These are phyloP conservation scores for Brachypterus glaber DNA, from an alignment of 2,888 invertebrate species.

Conservation along the genomic window DNA sequence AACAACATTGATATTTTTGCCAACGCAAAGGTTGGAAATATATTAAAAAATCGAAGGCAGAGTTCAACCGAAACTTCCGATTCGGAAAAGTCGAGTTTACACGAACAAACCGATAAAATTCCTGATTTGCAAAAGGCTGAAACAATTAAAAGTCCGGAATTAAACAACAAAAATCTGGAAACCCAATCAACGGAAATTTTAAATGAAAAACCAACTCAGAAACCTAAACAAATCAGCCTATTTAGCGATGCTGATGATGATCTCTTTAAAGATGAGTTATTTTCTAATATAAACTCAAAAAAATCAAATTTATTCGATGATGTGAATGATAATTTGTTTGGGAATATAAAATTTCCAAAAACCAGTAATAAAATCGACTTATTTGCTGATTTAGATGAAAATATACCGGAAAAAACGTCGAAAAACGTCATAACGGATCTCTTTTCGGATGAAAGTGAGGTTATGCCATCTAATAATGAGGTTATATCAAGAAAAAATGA, in stretches of 20 bases:
- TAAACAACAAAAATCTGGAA: background rate
- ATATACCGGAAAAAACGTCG: no score
- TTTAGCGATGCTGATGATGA: constrained; percentile 26
- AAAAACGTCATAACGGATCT: no score
- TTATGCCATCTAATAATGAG: no score
- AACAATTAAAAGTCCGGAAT: background rate
- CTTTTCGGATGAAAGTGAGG: no score
- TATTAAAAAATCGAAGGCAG: constrained; percentile 18
- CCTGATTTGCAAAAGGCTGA: no score
- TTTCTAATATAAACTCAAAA: constrained; percentile 27
- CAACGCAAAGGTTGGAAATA: constrained; percentile 18
- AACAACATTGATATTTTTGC: constrained; percentile 24
- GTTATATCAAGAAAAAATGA: no score
- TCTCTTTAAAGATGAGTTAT: constrained; percentile 35
- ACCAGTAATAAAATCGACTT: no score
- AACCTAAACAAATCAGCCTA: constrained; percentile 13
- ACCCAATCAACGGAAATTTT: background rate
- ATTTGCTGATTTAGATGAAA: no score
- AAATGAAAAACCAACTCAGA: constrained; percentile 4
- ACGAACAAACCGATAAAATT: no score
- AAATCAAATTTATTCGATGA: constrained; percentile 30
- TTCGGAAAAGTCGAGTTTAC: background rate
- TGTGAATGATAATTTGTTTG: constrained; percentile 16
- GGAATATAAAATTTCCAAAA: no score
- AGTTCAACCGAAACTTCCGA: background rate